Conservation (phyloP, 2,113 vertebrate genomes). For the Alethe castanea region DNA sequence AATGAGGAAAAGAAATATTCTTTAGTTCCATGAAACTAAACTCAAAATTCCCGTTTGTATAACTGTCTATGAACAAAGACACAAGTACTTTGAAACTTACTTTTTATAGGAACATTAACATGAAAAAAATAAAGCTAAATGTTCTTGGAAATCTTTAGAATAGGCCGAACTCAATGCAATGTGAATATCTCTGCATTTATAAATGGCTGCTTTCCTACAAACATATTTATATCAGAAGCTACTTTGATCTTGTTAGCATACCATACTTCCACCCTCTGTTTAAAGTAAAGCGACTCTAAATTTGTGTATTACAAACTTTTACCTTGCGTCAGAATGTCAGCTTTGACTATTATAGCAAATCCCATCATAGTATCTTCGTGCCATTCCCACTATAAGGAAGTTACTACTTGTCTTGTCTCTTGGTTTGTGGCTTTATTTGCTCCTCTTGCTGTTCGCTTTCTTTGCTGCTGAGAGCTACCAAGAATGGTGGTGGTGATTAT, state of each 20-base stretch:
- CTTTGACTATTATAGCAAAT: background rate
- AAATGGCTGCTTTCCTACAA: background rate
- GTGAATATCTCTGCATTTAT: background rate
- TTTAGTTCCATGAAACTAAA: background rate
- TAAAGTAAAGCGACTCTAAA: background rate
- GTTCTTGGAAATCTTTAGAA: background rate
- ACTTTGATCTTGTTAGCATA: background rate
- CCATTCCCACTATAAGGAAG: background rate
- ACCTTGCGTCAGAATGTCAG: background rate
- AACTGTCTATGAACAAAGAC: background rate
- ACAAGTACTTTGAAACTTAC: background rate
- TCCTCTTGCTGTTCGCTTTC: background rate
- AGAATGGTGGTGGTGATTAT: background rate
- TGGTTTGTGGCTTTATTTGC: background rate
- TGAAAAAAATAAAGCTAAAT: background rate
- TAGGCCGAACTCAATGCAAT: background rate
- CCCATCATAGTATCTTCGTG: background rate
- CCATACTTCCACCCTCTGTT: background rate
- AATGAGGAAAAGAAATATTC: background rate
- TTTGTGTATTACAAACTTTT: background rate
- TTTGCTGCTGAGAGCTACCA: background rate
- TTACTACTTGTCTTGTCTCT: background rate
- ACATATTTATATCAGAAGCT: background rate
- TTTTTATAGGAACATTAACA: background rate
- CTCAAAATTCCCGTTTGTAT: background rate